Conservation (phyloP, 2,888 invertebrate species). For the Drosophila infuscata region DNA sequence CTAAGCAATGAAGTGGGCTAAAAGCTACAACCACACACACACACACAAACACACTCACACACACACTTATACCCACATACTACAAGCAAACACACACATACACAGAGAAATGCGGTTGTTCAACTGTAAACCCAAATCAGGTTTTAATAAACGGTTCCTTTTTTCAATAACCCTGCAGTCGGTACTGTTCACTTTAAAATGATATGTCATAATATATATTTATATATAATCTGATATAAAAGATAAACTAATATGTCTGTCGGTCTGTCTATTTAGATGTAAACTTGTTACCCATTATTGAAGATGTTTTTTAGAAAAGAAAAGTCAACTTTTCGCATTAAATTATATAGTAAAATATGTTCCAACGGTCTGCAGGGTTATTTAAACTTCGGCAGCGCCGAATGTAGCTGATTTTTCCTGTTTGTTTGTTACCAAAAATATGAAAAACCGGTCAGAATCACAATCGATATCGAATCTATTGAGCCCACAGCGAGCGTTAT, state of each 20-base stretch:
- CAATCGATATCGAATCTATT: constrained; percentile 74
- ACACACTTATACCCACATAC: constrained; percentile 9
- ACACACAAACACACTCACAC: constrained; percentile 20
- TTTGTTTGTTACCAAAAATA: constrained; percentile 41
- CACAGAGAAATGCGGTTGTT: constrained; percentile 65
- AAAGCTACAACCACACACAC: constrained; percentile 22
- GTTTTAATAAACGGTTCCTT: constrained; percentile 71
- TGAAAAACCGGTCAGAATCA: constrained; percentile 63
- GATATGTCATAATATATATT: not conserved
- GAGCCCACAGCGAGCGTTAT: constrained; percentile 68
- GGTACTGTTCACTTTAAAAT: not conserved
- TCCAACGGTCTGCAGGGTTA: not conserved
- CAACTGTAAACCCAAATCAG: constrained; percentile 46
- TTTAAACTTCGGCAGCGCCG: not conserved
- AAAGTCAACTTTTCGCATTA: not conserved
- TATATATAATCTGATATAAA: not conserved
- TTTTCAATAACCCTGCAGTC: constrained; percentile 3
- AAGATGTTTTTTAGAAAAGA: not conserved
- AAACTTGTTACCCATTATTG: not conserved
- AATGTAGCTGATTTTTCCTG: not conserved
- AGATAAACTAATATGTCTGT: not conserved
- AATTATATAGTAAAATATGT: not conserved
- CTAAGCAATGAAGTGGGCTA: constrained; percentile 66
- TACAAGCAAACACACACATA: constrained; percentile 23
- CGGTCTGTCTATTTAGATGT: not conserved